A percentile compares a stretch with the other conserved stretches of the same genome.
phyloP scores from a whole-genome alignment of 1,140 invertebrate genomes.

The Drosophila ogumai region DNA sequence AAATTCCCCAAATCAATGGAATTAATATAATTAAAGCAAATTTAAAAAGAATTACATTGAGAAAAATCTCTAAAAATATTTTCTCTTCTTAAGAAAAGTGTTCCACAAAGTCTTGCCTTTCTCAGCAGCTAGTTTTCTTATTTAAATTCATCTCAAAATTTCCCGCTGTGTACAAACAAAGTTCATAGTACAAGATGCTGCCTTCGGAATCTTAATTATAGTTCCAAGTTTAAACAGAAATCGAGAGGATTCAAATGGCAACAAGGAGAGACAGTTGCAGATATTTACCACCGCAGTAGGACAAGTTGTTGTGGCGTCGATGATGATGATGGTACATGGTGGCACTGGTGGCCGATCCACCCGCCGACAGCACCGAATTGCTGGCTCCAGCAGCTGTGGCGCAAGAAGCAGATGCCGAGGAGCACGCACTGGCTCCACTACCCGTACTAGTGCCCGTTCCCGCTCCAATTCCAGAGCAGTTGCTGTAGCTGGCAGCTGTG shows the following conservation, averaged over 20 bases:
- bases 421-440: slow-evolving; percentile 11
- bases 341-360: slow-evolving; percentile 52
- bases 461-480: slow-evolving; percentile 49
- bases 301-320: slow-evolving; percentile 81
- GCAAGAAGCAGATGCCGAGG: slow-evolving; percentile 27
- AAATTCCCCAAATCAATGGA: too few relatives aligned
- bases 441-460: slow-evolving; percentile 10
- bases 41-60: too few relatives aligned
- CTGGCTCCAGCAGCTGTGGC: slow-evolving; percentile 6
- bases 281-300: slow-evolving; percentile 84
- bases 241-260: background rate
- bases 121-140: too few relatives aligned
- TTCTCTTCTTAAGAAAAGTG: too few relatives aligned
- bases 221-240: slow-evolving; percentile 14
- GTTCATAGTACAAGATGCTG: slow-evolving; percentile 8
- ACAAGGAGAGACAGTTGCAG: background rate
- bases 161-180: background rate
- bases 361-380: slow-evolving; percentile 35
- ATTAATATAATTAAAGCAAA: background rate
- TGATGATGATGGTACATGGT: slow-evolving; percentile 80
- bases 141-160: background rate
- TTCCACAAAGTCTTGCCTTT: too few relatives aligned
- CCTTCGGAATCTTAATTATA: slow-evolving; percentile 17
- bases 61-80: too few relatives aligned
- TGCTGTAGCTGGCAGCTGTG: slow-evolving; percentile 69